Evolutionary conservation across 2,888 invertebrate species (phyloP), one percentile per base, ranked within the genome.

Genomic region (Eupithecia insigniata): DNA sequence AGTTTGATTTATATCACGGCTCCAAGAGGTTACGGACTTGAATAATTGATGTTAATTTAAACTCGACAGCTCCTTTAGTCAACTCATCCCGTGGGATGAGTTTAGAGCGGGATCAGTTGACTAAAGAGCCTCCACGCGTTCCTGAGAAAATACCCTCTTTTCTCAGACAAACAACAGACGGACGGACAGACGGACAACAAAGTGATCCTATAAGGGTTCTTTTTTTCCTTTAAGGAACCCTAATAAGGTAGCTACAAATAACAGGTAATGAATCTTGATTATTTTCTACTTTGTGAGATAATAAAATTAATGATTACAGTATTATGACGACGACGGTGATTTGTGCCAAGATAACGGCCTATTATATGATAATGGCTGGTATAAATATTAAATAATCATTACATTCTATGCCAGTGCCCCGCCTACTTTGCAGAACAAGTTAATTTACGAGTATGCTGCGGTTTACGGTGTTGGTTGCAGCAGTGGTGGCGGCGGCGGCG

Each of bases 401-500:
- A 16, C 26, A 12, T 28, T 65, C 28, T 12, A 58, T 58, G 69
- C 69, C 76, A 78, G 76, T 78, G 67, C 66, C 70, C 66, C 60
- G 65, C 62, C 46, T 65, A 26, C 26, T 55, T 55, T 12, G 12
- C 12, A 51, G 46, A 51, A 26, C 55, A 22, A 55, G 55, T 55
- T 26, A 14, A 26, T 55, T 14, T 26, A 14, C 22, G 22, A 64
- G 36, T 26, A 78, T 79, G 76, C 78, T 79, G 75, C 82, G 83
- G 67, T 74, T 81, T 55, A 71, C 81, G 67, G 67, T 84, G 65
- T 66, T 84, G 65, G 28, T 90, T 28, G 75, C 81, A 71, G 84
- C 80, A 18, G 67, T 85, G 8, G 73, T 81, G 65, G 80, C 82
- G 74, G 85, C 81, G 69, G 85, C 64, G 61, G 30, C 88, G 7